Percentiles rank a stretch among this genome's conserved stretches.
These are phyloP conservation scores for Oxygymnocypris stewartii DNA, from an alignment of 2,113 vertebrate species.

Conservation along the genomic window DNA sequence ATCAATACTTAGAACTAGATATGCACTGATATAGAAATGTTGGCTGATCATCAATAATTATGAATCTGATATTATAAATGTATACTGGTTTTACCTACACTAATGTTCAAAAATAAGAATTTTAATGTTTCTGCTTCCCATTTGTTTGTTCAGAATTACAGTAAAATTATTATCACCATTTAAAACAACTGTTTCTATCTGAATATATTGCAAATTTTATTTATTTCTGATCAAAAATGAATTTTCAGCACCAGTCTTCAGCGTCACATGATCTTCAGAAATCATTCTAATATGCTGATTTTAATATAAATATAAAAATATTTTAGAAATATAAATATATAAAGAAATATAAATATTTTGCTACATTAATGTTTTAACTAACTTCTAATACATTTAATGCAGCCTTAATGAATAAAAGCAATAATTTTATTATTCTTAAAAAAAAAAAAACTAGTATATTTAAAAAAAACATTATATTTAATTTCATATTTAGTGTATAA, in stretches of 20 bases:
- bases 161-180: background rate
- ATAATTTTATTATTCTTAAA: no score
- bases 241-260: background rate
- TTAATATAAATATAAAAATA: no score
- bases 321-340: no score
- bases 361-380: no score
- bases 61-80: background rate
- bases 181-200: accelerated
- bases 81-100: background rate
- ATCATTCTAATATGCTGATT: background rate
- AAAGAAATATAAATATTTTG: no score
- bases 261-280: background rate
- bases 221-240: background rate
- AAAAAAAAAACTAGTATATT: no score
- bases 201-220: background rate
- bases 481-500: no score
- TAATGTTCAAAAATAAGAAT: background rate
- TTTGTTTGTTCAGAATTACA: background rate
- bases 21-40: background rate
- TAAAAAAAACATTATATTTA: no score
- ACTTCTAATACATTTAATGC: no score
- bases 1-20: background rate
- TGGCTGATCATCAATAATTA: background rate
- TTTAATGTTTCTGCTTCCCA: background rate
- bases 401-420: no score